Base-by-base conservation (phyloP, 2,888 invertebrate genomes). In the Conus canariensis region DNA sequence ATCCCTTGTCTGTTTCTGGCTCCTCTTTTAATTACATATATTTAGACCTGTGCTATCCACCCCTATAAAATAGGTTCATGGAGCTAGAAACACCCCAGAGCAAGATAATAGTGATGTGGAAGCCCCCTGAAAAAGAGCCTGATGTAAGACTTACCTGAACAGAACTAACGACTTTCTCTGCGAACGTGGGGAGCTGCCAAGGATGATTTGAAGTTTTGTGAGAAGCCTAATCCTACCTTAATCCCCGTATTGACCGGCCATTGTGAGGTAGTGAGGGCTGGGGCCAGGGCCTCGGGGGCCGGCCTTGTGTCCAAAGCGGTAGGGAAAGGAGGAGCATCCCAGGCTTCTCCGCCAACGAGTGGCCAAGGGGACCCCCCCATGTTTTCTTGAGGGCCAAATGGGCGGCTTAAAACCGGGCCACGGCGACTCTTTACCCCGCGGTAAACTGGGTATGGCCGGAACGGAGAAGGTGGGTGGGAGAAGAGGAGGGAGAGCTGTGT, bases 141-240 rank as follows among this genome's bases (percentile, higher is more conserved):
- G 87, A 74, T 87, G 87, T 70, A 87, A 87, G 74, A 58, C 87
- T 70, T 87, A 74, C 74, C 87, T 45, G 45, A 30, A 74, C 25
- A 8, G 45, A 87, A 87, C 70, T 87, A 70, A 58, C 87, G 74
- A 87, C 87, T 56, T 56, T 74, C 74, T 74, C 45, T 74, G 70
- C 56, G 56, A n/a, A n/a, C 58, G 74, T 14, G 56, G 67, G 64
- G 58, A 74, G 22, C 58, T n/a, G 74, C 74, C 67, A 10, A 14
- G 74, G 87, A 87, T 77, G 88, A 82, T 80, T 77, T 64, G 88
- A 77, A 88, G 88, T 88, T 88, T 64, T n/a, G 88, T 25, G 88
- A 88, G 22, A 59, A 12, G 58, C 88, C 45, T 88, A 88, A 88
- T 88, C 88, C 88, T 45, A 8, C 30, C 88, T 25, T 88, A 88